Conservation (phyloP, 2,797 vertebrate species). For the Atherinosoma microstoma region DNA sequence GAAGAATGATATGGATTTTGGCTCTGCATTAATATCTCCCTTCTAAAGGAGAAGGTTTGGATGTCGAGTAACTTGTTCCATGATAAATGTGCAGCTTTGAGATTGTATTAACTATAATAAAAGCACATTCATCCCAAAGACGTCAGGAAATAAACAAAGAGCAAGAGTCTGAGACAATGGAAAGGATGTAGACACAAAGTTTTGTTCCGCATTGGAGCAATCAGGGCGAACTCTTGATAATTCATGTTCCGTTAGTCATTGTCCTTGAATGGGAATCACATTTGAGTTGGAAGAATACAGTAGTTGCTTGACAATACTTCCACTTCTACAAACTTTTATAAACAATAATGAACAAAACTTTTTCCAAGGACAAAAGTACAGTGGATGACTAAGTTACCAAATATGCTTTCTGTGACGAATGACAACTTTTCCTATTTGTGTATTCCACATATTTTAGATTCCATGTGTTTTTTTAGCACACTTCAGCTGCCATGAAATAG, state of each 20-base stretch:
- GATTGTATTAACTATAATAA: constrained; percentile 47
- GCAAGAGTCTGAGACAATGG: constrained; percentile 57
- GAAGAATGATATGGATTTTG: constrained; percentile 68
- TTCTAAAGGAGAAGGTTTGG: constrained; percentile 47
- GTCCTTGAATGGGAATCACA: constrained; percentile 47
- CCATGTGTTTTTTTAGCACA: constrained; percentile 33
- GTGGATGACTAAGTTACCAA: constrained; percentile 25
- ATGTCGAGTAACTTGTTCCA: constrained; percentile 48
- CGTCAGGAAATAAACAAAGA: constrained; percentile 58
- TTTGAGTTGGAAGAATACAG: constrained; percentile 41
- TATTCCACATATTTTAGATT: constrained; percentile 42
- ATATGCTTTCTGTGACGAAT: constrained; percentile 6
- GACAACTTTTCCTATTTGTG: constrained; percentile 6
- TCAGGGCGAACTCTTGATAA: constrained; percentile 28
- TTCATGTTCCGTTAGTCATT: constrained; percentile 66
- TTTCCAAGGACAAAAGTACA: constrained; percentile 34
- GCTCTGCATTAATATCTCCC: constrained; percentile 51
- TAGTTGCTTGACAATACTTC: constrained; percentile 15
- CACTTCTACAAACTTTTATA: constrained; percentile 33
- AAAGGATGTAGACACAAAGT: constrained; percentile 36
- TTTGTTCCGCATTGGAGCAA: constrained; percentile 44
- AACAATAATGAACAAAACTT: constrained; percentile 30
- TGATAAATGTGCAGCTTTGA: constrained; percentile 43
- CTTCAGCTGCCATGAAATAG: constrained; percentile 36
- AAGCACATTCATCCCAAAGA: constrained; percentile 52